Base-by-base conservation (phyloP, 2,888 invertebrate genomes). In the Eupsilia transversa region DNA sequence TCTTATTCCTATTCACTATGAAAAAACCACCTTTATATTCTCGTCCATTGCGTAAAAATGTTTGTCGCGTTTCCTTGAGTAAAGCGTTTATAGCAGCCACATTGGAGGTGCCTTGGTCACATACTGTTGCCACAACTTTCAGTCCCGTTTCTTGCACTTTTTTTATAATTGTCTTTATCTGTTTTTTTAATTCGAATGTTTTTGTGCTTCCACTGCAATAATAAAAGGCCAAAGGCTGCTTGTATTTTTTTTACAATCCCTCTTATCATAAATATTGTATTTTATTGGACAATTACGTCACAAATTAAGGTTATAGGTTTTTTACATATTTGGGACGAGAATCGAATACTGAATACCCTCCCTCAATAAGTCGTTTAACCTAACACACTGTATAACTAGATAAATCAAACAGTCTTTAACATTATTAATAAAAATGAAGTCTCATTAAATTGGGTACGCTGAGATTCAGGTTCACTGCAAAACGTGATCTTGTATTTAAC, bases 141-240 rank as follows among this genome's bases (percentile, higher is more conserved):
- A 66, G 35, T n/a, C 52, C 65, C 14, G 20, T 66, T 66, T 66
- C 66, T 41, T 67, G 54, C 66, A 54, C 38, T 52, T 66, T 66
- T 65, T 67, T 56, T 56, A 14, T 23, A 2, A 38, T 4, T 0
- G 12, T 23, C 20, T 54, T 27, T 54, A 67, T 56, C 3, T 67
- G 23, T 33, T 68, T 38, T 49, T 43, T 43, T 23, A 41, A 23
- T 2, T 30, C 67, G 0, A 30, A 0, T 30, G 41, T 56, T 41
- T 56, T 67, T 1, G 54, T 67, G 54, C 54, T 56, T 41, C 67
- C 66, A 52, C 3, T 54, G 2, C 54, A 66, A 54, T 54, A 66
- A 1, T 38, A 56, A n/a, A 56, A 67, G 0, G 56, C 67, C 30
- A 41, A 46, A 46, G 23, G 46, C 46, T 46, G 46, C 14, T 57